Evolutionary conservation across 1,140 invertebrate species (phyloP).

Genomic region (Pogonognathellus flavescens): DNA sequence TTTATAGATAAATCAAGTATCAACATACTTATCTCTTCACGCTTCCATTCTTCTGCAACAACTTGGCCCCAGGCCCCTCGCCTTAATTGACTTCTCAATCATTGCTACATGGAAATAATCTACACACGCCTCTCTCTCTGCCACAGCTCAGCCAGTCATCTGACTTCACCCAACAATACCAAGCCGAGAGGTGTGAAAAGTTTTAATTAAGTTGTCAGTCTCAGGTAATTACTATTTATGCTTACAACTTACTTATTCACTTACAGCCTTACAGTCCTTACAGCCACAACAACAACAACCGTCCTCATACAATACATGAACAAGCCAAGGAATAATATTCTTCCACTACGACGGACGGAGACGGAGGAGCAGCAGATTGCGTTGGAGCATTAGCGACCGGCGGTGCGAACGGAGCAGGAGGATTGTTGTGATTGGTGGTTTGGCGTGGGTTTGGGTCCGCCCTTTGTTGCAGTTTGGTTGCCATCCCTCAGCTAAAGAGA

Average conservation of each 20-base stretch:
- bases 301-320: no score
- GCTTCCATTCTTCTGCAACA: conserved; percentile 46
- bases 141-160: no score
- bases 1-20: conserved; percentile 51
- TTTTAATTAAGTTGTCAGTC: conserved; percentile 50
- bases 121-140: not conserved
- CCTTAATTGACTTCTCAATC: conserved; percentile 48
- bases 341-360: no score
- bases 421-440: no score
- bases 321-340: no score
- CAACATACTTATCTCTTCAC: conserved; percentile 49
- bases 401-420: not conserved
- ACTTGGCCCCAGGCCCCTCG: not conserved
- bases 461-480: no score
- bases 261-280: conserved; percentile 14
- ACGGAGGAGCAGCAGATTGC: no score
- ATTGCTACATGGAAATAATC: not conserved
- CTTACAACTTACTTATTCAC: conserved; percentile 49
- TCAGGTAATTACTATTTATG: conserved; percentile 50
- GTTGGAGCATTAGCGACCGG: not conserved
- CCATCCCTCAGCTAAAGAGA: conserved; percentile 33
- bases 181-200: conserved; percentile 49
- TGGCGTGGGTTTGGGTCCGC: not conserved
- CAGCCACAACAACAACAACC: no score
- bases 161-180: no score